Evolutionary conservation across 2,888 invertebrate genomes (phyloP), one percentile per base, ranked within the genome.

Genomic region (Clostera curtula): DNA sequence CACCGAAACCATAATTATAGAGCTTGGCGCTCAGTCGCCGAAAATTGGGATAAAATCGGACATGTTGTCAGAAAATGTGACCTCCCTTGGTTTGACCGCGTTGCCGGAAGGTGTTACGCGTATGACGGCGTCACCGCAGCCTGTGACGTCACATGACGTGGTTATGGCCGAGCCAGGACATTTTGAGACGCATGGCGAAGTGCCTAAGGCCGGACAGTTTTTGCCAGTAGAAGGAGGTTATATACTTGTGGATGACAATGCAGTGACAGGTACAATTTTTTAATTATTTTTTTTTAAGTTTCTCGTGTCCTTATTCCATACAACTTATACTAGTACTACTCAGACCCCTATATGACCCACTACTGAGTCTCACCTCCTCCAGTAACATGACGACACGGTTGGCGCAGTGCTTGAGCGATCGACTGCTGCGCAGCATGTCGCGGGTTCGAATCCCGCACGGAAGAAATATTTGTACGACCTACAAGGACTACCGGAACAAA

Each of bases 211-310:
- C 43, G 70, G 65, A 0, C 62, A 72, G 31, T 76, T 73, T 24
- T 31, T 83, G 25, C 76, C 80, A 0, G 76, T 80, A 0, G 82
- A 80, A 40, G 83, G 80, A 2, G 82, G 80, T 2, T 83, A 71
- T 39, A 70, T 80, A 17, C 43, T 77, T 1, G 73, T 83, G 1
- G 68, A 62, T 11, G 74, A 70, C 2, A 57, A 58, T 34, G 42
- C 25, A 4, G 43, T 33, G 2, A 31, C 49, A 43, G 72, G 77
- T 76, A 49, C 49, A 43, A 35, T 3, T 19, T 3, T 9, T 25
- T 13, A 25, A n/a, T 10, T 2, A 6, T 2, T 25, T 13, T 23
- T 16, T 43, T 45, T 28, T n/a, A n/a, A n/a, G n/a, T n/a, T n/a
- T n/a, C n/a, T n/a, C n/a, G n/a, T n/a, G n/a, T n/a, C n/a, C n/a